Conservation (phyloP, 2,113 vertebrate genomes). For the Tylochromis polylepis region DNA sequence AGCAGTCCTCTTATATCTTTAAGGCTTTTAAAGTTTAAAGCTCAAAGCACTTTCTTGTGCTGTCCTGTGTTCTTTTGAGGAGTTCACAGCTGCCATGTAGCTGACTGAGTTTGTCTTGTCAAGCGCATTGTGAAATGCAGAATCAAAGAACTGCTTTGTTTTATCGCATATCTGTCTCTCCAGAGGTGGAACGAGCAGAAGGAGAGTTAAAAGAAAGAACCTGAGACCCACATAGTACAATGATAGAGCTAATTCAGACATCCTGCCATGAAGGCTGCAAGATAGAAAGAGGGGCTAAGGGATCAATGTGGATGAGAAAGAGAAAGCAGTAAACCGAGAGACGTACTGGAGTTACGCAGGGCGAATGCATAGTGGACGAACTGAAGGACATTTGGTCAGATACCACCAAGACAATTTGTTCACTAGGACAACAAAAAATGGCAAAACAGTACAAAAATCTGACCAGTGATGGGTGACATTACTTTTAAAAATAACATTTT, state of each 20-base stretch:
- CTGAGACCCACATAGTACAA: not conserved
- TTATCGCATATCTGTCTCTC: not conserved
- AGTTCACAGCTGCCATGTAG: not conserved
- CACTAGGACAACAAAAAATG: not conserved
- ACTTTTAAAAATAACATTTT: not conserved
- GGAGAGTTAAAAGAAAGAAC: not conserved
- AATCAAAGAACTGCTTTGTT: not conserved
- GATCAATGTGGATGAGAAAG: not conserved
- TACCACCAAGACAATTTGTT: not conserved
- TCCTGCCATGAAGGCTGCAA: not conserved
- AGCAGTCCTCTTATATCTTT: not conserved
- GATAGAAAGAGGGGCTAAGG: not conserved
- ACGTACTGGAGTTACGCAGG: not conserved
- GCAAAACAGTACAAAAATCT: not conserved
- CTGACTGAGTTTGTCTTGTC: not conserved
- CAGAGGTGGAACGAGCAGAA: not conserved
- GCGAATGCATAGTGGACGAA: not conserved
- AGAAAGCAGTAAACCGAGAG: not conserved
- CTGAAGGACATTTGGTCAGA: not conserved
- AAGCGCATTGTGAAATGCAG: not conserved
- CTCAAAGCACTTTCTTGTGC: not conserved
- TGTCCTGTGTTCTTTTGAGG: not conserved
- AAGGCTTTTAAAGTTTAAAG: not conserved
- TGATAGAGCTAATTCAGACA: not conserved
- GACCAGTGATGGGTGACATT: not conserved